phyloP scores from a whole-genome alignment of 2,113 vertebrate species.

The Crotalus viridis region DNA sequence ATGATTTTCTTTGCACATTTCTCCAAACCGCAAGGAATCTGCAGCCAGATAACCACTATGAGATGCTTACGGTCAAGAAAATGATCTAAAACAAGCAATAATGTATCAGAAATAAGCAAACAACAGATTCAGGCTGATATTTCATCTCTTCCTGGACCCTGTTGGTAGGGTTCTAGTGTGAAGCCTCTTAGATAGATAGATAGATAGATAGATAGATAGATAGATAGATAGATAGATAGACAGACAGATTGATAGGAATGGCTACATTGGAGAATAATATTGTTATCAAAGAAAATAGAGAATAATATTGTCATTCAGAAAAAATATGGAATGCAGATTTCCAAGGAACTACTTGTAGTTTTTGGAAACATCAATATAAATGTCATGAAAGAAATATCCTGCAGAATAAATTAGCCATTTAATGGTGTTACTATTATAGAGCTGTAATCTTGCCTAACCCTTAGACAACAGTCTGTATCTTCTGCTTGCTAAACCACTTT shows the following conservation, averaged over 20 bases:
- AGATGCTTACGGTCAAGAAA: not conserved
- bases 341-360: not conserved
- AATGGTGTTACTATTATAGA: not conserved
- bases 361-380: not conserved
- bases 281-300: not conserved
- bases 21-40: not conserved
- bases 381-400: not conserved
- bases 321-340: not conserved
- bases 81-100: not conserved
- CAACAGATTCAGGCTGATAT: not conserved
- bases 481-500: not conserved
- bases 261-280: not conserved
- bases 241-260: no score
- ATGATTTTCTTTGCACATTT: not conserved
- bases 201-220: no score
- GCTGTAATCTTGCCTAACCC: not conserved
- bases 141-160: not conserved
- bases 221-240: no score
- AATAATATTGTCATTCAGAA: not conserved
- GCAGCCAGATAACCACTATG: not conserved
- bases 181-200: not conserved
- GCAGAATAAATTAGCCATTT: not conserved
- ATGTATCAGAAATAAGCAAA: not conserved
- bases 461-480: not conserved
- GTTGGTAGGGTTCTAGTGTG: not conserved